Percentiles rank a stretch among this genome's conserved stretches.
These are phyloP conservation scores for Caenorhabditis imperialis DNA, from an alignment of 2,888 invertebrate genomes.

Conservation along the genomic window DNA sequence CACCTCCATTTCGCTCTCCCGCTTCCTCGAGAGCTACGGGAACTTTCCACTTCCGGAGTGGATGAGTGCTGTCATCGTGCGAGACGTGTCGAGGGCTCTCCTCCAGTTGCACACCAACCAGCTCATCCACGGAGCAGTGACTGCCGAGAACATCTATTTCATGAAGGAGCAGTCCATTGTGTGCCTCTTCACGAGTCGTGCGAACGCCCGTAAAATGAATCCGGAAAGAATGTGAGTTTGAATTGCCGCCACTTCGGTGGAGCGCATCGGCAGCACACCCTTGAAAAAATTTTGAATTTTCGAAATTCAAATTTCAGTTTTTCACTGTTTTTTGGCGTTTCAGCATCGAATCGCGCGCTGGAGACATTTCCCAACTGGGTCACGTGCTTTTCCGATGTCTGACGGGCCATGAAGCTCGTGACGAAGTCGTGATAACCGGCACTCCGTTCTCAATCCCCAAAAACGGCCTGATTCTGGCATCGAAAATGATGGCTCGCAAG, in stretches of 20 bases:
- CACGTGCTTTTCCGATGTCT: conserved; percentile 36
- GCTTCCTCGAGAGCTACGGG: conserved; percentile 25
- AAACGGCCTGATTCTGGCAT: conserved; percentile 19
- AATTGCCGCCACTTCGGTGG: too few relatives aligned
- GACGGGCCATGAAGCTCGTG: conserved; percentile 17
- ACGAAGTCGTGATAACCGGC: neutral
- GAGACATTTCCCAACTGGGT: conserved; percentile 34
- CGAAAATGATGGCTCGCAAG: conserved; percentile 48
- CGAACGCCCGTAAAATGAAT: conserved; percentile 27
- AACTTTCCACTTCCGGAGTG: conserved; percentile 44
- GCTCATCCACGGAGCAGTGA: conserved; percentile 23
- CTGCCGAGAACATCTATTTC: conserved; percentile 19
- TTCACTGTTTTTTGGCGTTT: conserved; percentile 8
- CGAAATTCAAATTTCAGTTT: neutral
- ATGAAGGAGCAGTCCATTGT: conserved; percentile 17
- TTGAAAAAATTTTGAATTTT: neutral
- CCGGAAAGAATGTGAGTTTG: conserved; percentile 18
- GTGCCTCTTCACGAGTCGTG: conserved; percentile 33
- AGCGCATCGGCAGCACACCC: conserved; percentile 8
- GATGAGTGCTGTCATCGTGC: conserved; percentile 32
- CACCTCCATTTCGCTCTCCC: conserved; percentile 14
- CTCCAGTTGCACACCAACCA: conserved; percentile 35
- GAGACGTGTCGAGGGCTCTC: conserved; percentile 27
- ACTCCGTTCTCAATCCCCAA: conserved; percentile 13
- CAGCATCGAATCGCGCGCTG: conserved; percentile 37